Evolutionary conservation across 2,113 vertebrate genomes (phyloP).

Genomic region (Clinocottus analis): DNA sequence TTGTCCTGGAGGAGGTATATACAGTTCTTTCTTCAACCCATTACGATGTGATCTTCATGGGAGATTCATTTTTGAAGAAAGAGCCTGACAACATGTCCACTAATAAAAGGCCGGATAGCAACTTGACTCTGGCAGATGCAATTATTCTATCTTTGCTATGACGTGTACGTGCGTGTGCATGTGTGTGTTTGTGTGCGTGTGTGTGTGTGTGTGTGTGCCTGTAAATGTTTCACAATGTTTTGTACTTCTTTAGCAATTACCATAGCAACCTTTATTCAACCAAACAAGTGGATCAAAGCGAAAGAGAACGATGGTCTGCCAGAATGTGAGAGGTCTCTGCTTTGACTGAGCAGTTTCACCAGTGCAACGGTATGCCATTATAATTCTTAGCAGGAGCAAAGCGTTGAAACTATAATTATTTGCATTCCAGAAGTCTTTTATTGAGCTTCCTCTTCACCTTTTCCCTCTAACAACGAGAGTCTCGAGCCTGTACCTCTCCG

Average conservation of each 20-base stretch:
- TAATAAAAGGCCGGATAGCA: background rate
- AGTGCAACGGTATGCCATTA: background rate
- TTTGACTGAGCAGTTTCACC: background rate
- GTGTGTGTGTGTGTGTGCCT: background rate
- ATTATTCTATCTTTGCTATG: background rate
- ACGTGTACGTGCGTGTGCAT: background rate
- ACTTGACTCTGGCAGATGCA: background rate
- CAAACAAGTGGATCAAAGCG: background rate
- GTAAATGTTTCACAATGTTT: constrained; percentile 19
- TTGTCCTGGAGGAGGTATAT: background rate
- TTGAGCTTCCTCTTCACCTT: background rate
- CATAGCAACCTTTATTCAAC: background rate
- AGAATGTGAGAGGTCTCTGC: background rate
- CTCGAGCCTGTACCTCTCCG: background rate
- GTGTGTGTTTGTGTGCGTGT: background rate
- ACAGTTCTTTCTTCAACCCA: background rate
- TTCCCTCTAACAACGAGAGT: background rate
- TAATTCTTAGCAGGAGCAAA: background rate
- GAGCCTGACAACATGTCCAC: background rate
- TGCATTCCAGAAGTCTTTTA: background rate
- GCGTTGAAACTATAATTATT: background rate
- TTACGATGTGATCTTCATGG: background rate
- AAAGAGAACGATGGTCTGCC: background rate
- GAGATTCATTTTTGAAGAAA: background rate
- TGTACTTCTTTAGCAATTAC: background rate